Conservation (phyloP, 2,113 vertebrate genomes). For the Platanista minor region DNA sequence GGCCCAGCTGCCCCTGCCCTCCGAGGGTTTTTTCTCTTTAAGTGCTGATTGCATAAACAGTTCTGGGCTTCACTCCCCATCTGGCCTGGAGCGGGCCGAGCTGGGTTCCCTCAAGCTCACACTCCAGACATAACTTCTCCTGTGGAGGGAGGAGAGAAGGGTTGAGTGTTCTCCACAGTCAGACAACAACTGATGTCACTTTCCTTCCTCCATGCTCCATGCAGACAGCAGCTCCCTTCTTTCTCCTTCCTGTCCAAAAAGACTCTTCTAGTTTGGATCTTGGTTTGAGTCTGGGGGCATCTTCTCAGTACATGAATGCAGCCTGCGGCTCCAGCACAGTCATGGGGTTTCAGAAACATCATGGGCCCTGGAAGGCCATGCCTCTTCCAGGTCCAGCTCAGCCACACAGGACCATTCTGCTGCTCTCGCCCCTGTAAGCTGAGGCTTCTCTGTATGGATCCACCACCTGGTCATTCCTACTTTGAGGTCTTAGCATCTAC, state of each 20-base stretch:
- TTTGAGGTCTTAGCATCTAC: background rate
- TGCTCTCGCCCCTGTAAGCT: background rate
- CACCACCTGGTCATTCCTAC: background rate
- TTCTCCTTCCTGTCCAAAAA: background rate
- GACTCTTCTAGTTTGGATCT: background rate
- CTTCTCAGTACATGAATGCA: background rate
- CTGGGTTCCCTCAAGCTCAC: background rate
- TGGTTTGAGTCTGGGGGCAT: background rate
- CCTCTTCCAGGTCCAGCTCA: background rate
- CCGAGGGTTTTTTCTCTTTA: background rate
- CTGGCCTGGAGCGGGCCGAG: background rate
- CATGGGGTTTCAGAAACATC: background rate
- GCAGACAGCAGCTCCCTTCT: background rate
- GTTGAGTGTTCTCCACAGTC: background rate
- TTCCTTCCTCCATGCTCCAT: background rate
- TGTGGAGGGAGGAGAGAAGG: background rate
- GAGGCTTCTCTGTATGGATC: background rate
- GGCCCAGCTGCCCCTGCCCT: background rate
- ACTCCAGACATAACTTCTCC: background rate
- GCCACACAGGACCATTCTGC: background rate
- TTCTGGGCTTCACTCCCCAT: background rate
- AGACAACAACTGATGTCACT: background rate
- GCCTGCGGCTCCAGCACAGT: background rate
- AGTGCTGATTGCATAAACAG: background rate
- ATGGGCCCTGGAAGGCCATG: background rate